These are phyloP conservation scores for Nothobranchius furzeri DNA, from an alignment of 2,113 vertebrate genomes.

Conservation along the genomic window DNA sequence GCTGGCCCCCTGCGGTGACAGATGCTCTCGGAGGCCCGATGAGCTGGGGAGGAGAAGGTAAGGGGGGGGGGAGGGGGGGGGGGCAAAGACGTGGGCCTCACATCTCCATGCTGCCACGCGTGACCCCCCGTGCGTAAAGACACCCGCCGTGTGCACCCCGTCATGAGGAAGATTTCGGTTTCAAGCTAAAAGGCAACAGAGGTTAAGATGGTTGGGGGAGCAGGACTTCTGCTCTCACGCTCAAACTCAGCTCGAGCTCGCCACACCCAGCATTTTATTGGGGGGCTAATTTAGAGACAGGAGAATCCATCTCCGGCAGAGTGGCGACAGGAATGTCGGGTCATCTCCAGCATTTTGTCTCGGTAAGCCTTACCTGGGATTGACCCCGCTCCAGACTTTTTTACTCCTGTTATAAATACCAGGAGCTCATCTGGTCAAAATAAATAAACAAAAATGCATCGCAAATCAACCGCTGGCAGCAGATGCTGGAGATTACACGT, in stretches of 20 bases:
- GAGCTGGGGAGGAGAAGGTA: constrained; percentile 64
- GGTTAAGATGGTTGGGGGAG: not conserved
- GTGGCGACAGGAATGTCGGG: constrained; percentile 68
- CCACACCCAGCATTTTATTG: constrained; percentile 69
- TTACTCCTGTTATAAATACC: constrained; percentile 80
- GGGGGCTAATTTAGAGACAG: constrained; percentile 66
- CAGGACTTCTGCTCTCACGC: constrained; percentile 30
- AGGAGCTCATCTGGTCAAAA: constrained; percentile 77
- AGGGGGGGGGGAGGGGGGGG: too few relatives aligned
- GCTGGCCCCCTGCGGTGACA: constrained; percentile 90
- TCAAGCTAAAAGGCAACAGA: not conserved
- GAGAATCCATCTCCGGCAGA: constrained; percentile 55
- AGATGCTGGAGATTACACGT: constrained; percentile 58
- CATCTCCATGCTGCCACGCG: constrained; percentile 77
- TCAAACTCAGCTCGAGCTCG: constrained; percentile 2
- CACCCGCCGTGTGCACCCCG: constrained; percentile 29
- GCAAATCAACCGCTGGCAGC: constrained; percentile 60
- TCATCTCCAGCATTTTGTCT: constrained; percentile 75
- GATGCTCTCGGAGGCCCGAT: constrained; percentile 89
- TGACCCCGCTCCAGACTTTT: constrained; percentile 72
- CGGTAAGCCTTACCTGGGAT: constrained; percentile 49
- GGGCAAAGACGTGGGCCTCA: constrained; percentile 82
- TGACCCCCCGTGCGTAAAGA: constrained; percentile 60
- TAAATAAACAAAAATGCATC: constrained; percentile 71
- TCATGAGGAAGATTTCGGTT: constrained; percentile 42